Evolutionary conservation across 2,888 invertebrate genomes (phyloP), one percentile per base, ranked within the genome.

Genomic region (Scaptomyza polygonia): DNA sequence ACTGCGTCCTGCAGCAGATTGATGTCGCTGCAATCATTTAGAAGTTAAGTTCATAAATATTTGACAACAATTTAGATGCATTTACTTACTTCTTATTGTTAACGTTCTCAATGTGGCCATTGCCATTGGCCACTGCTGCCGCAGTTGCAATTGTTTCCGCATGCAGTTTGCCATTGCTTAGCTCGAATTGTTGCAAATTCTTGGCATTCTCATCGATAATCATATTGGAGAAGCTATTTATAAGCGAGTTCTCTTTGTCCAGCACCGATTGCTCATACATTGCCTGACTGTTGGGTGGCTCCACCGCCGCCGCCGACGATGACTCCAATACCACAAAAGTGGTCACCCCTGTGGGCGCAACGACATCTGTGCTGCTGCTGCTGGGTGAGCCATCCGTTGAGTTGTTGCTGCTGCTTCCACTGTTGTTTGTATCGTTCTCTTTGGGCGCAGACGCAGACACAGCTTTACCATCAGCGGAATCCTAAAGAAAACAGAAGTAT

Each of bases 251-350:
- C 86, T 92, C 92, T 76, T 91, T 92, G 68, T 92, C 92, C 61
- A 89, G 89, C 68, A 92, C 91, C 64, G 91, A 89, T 77, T 91
- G 90, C 73, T 92, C 92, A 76, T 92, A 92, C 84, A 88, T 88
- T 51, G 89, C 89, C 77, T 90, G 91, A 53, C 86, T 84, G 71
- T 88, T 90, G 39, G 86, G 88, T 52, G 89, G 86, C 64, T 44
- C 51, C 47, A 32, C 9, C 7, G 53, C 40, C 32, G 45, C 44
- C 21, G 55, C 25, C 30, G 47, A 9, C 27, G 14, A 9, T 8
- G 45, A 18, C 5, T 67, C 51, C 3, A 48, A 36, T 25, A 44
- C 51, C 7, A 48, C 45, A 21, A 48, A 44, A 5, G 61, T 57
- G 27, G 36, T 48, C 16, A 44, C 40, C n/a, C 45, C 67, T 34